These are phyloP conservation scores for Dendropsophus ebraccatus DNA, from an alignment of 2,113 vertebrate genomes.

Conservation along the genomic window DNA sequence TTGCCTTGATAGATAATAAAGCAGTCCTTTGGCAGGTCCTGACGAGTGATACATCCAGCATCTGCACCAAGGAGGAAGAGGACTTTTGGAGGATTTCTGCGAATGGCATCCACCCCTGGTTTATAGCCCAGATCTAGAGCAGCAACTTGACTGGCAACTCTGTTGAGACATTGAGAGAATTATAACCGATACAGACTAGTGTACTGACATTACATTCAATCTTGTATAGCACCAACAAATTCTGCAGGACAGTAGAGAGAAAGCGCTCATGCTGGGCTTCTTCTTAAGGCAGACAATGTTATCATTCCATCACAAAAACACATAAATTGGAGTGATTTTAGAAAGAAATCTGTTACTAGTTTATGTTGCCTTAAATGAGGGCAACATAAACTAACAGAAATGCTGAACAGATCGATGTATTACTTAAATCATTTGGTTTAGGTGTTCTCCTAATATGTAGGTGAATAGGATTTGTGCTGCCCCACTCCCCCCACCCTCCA, in stretches of 20 bases:
- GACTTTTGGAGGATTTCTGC: conserved; percentile 88
- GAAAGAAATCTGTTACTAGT: too few species aligned
- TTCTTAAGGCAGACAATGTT: too few species aligned
- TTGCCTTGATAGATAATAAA: conserved; percentile 95
- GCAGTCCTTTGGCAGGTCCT: conserved; percentile 89
- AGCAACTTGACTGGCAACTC: conserved; percentile 96
- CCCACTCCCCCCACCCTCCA: too few species aligned
- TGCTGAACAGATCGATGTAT: too few species aligned
- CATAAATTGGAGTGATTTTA: too few species aligned
- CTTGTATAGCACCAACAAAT: neutral
- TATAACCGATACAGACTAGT: neutral
- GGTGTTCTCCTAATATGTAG: too few species aligned
- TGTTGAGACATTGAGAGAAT: conserved; percentile 61
- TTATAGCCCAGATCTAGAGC: conserved; percentile 96
- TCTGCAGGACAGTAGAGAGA: neutral
- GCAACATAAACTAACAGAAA: too few species aligned
- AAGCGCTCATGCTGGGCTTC: too few species aligned
- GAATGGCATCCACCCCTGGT: conserved; percentile 90
- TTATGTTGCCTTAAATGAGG: too few species aligned
- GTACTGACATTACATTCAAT: neutral
- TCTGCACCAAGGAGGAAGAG: conserved; percentile 94
- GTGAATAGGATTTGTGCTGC: too few species aligned
- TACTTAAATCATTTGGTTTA: too few species aligned
- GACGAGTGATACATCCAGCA: conserved; percentile 85
- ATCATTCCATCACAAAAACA: too few species aligned